Base-by-base conservation (phyloP, 2,113 vertebrate species). In the Sinocyclocheilus maitianheensis region DNA sequence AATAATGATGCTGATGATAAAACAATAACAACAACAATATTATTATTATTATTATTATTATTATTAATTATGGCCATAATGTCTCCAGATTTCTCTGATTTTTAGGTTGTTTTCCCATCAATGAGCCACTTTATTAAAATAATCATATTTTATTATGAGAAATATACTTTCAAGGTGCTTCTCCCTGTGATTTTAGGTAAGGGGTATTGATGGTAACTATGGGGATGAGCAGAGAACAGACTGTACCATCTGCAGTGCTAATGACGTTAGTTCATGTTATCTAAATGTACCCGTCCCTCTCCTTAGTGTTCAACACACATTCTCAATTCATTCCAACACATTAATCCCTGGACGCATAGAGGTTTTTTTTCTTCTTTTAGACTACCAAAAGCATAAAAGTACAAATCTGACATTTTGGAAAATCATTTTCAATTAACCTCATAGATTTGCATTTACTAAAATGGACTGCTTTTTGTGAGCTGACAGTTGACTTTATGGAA, bases 161-260 rank as follows among this genome's bases (percentile, higher is more conserved):
- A 55, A 55, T 20, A 55, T 55, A 55, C 16, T 55, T 55, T 55
- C 6, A 11, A 78, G 30, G 30, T 58, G 77, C 40, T 63, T 80
- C 22, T 78, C 48, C 3, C 77, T 37, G 5, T 46, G 78, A 10
- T 18, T 80, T 58, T 60, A 60, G 51, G 34, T 63, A 43, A 80
- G 30, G 77, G 78, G 37, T 63, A 58, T 63, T 43, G 22, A 63
- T 80, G 58, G 78, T 80, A 80, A 80, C 78, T 80, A 80, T 80
- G 78, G 58, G 78, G 58, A 80, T 80, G 58, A 43, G 37, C 58
- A 80, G 78, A 24, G 78, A 80, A 80, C 78, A 80, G 37, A 63
- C 20, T 80, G 77, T 80, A 80, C 78, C 37, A 60, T n/a, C 18
- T 60, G 55, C 77, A 79, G 55, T 40, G 78, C 58, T 80, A 43